Evolutionary conservation across 64 coral and sea anemone genomes (phyloP).

Genomic region (Montipora efflorescens): DNA sequence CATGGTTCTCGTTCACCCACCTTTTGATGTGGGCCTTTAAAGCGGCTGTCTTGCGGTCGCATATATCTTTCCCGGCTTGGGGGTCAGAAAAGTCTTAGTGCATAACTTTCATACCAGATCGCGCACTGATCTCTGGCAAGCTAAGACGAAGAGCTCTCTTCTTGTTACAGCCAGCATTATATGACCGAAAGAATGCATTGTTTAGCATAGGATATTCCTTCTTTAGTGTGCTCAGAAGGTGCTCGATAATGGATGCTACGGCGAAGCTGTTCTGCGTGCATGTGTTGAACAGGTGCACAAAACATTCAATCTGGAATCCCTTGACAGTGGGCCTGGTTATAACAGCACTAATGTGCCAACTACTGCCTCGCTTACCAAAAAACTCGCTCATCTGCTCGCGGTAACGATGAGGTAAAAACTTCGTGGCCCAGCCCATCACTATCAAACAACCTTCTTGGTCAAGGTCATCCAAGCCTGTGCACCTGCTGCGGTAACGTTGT

Average conservation of each 20-base stretch:
- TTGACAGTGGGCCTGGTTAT: neutral
- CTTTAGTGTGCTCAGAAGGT: neutral
- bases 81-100: neutral
- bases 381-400: constrained; percentile 13
- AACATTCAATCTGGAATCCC: neutral
- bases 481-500: neutral
- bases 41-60: neutral
- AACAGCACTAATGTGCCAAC: neutral
- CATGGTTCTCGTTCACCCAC: neutral
- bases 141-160: neutral
- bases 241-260: neutral
- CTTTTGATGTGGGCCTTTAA: neutral
- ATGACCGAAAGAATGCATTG: neutral
- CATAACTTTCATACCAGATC: neutral
- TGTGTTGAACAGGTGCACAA: neutral
- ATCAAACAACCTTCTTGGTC: constrained; percentile 32
- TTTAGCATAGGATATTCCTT: neutral
- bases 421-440: constrained; percentile 67
- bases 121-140: neutral
- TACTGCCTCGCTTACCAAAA: neutral
- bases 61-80: neutral
- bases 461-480: neutral
- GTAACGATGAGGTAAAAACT: constrained; percentile 47
- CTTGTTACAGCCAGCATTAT: constrained; percentile 16
- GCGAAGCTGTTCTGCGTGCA: neutral